phyloP scores from a whole-genome alignment of 2,888 invertebrate genomes.

The Patella caerulea region DNA sequence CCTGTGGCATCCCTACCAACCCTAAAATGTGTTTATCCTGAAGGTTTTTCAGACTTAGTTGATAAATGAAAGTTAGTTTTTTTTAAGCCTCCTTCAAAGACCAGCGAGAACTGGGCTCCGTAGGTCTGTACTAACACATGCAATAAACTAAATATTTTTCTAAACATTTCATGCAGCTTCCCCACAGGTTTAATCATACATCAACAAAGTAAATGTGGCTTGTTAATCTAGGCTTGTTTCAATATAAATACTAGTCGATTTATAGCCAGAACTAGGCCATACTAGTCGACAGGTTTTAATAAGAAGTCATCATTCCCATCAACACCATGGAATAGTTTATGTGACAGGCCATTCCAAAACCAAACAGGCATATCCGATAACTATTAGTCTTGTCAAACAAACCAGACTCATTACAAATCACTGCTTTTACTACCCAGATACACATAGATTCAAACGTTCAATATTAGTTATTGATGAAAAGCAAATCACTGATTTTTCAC shows the following conservation, averaged over 20 bases:
- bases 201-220: too few species aligned
- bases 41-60: neutral
- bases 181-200: too few species aligned
- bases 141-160: too few species aligned
- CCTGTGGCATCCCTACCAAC: neutral
- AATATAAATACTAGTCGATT: neutral
- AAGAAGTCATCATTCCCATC: neutral
- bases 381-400: neutral
- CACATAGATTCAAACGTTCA: neutral
- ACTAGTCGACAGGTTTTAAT: neutral
- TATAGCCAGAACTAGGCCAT: neutral
- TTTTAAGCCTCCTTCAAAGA: too few species aligned
- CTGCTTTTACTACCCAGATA: neutral
- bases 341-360: neutral
- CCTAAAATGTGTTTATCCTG: slow-evolving; percentile 1
- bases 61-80: too few species aligned
- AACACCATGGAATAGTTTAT: neutral
- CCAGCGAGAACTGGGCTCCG: too few species aligned
- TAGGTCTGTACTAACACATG: too few species aligned
- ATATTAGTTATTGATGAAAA: too few species aligned
- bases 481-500: too few species aligned
- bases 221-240: neutral
- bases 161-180: too few species aligned
- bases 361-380: slow-evolving; percentile 6
- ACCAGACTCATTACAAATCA: neutral